Percentiles rank a stretch among this genome's conserved stretches.
Conservation (phyloP, 2,797 vertebrate genomes). For the Hirundo rustica region DNA sequence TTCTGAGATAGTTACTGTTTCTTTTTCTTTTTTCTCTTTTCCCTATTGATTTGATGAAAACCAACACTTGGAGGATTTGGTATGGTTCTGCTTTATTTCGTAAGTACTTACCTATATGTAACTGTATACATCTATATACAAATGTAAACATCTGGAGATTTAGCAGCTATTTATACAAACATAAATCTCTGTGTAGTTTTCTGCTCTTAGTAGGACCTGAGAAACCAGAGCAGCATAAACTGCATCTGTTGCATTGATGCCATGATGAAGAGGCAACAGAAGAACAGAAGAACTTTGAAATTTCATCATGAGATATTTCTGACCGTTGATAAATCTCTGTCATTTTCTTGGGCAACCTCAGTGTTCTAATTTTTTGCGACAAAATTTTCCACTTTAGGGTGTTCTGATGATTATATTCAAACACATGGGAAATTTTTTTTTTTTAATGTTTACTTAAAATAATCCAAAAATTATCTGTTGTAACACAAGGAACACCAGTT, state of each 20-base stretch:
- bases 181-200: neutral
- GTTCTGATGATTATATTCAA: neutral
- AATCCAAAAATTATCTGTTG: neutral
- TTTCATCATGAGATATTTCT: neutral
- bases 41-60: neutral
- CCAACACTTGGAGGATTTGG: neutral
- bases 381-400: neutral
- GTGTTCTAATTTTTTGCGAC: neutral
- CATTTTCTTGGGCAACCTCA: neutral
- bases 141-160: neutral
- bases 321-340: neutral
- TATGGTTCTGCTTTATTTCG: neutral
- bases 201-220: neutral
- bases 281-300: neutral
- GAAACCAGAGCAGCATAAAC: neutral
- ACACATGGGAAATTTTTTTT: neutral
- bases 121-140: neutral
- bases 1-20: neutral
- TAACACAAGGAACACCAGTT: neutral
- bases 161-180: neutral
- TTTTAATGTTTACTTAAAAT: neutral
- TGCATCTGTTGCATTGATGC: neutral
- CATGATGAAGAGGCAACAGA: neutral
- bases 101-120: neutral
- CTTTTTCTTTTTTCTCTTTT: neutral